These are phyloP conservation scores for Melanotaenia boesemani DNA, from an alignment of 2,797 vertebrate genomes.

Conservation along the genomic window DNA sequence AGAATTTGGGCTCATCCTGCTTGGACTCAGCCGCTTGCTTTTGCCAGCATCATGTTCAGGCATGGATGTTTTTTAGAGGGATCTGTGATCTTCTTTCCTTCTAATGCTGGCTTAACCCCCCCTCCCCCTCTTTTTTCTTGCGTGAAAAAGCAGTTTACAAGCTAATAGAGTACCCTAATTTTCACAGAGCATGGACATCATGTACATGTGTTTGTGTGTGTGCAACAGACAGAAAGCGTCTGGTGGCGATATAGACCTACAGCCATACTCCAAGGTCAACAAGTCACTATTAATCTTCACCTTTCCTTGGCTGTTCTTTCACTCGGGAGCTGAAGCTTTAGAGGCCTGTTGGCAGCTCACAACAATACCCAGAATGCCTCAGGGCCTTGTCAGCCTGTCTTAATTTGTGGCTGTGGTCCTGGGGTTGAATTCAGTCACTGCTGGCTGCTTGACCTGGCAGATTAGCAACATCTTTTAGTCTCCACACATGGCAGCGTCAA, in stretches of 20 bases:
- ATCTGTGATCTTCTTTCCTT: background rate
- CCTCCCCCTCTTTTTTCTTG: background rate
- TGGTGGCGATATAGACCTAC: conserved; percentile 67
- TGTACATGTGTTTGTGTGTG: conserved; percentile 1
- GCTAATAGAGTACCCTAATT: background rate
- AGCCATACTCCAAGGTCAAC: conserved; percentile 70
- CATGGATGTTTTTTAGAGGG: background rate
- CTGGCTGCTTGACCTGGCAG: conserved; percentile 78
- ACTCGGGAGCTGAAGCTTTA: conserved; percentile 63
- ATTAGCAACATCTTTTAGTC: conserved; percentile 81
- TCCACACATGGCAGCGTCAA: conserved; percentile 52
- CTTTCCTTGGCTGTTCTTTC: conserved; percentile 69
- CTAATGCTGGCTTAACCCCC: background rate
- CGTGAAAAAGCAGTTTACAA: background rate
- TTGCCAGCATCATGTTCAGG: conserved; percentile 9
- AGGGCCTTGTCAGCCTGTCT: conserved; percentile 75
- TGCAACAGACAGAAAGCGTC: conserved; percentile 22
- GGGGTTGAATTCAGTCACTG: conserved; percentile 74
- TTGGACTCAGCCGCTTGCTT: conserved; percentile 18
- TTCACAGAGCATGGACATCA: background rate
- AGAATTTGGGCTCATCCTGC: conserved; percentile 35
- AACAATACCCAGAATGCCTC: conserved; percentile 77
- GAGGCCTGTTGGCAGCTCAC: conserved; percentile 66
- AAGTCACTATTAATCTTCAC: conserved; percentile 78
- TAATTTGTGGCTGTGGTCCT: conserved; percentile 81